Evolutionary conservation across 2,797 vertebrate genomes (phyloP), one percentile per base, ranked within the genome.

Genomic region (Picus viridis): DNA sequence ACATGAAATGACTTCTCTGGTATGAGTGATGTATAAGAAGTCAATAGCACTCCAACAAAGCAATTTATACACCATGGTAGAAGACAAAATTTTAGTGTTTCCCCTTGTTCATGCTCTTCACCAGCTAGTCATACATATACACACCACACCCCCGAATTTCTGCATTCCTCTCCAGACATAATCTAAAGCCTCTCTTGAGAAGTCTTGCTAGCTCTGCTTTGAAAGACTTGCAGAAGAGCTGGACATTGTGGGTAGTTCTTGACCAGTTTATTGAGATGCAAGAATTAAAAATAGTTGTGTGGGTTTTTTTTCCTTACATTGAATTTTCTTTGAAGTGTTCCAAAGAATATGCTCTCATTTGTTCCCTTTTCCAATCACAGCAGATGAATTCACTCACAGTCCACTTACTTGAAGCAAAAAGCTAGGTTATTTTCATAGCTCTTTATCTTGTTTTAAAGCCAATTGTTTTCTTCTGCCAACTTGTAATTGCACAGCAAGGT

Each of bases 381-480:
- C 9, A 67, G 61, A 20, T 61, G 47, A 76, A 86, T 81, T 77
- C 29, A 73, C 64, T 79, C 14, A 1, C 18, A 62, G 75, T 71
- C 72, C 58, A 12, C 53, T 90, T 45, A 36, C 72, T 92, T 16
- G 2, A 56, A 86, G 26, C 27, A 83, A 79, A 90, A 93, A 83
- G 26, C 19, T 14, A 22, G 22, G n/a, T 54, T 87, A 30, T 59
- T 74, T 57, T 72, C 4, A 3, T 45, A 53, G 62, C 63, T 83
- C 61, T 96, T 92, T 72, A 54, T 92, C 91, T 94, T 90, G 49
- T 89, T 92, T 95, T 83, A 80, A 70, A 94, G 74, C 71, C 83
- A 86, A 86, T 84, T 92, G 82, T 96, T 96, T 96, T 45, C 81
- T 96, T 87, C 93, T 96, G 91, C 93, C 92, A 95, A 62, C 65